These are phyloP conservation scores for Lepidiolamprologus cunningtoni DNA, from an alignment of 2,113 vertebrate genomes.

Conservation along the genomic window DNA sequence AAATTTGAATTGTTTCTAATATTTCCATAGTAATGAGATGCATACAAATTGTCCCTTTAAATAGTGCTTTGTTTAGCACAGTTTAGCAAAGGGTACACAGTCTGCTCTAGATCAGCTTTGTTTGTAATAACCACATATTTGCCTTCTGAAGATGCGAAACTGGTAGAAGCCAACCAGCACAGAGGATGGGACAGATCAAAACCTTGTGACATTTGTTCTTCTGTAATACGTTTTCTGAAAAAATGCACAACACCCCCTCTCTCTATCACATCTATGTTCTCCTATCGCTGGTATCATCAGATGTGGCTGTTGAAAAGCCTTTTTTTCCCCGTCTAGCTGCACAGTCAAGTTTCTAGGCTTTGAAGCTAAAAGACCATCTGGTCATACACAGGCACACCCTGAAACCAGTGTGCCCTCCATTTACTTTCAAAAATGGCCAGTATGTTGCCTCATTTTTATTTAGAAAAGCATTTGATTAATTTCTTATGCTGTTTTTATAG, in stretches of 20 bases:
- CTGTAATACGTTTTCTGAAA: not conserved
- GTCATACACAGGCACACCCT: not conserved
- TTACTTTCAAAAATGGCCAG: not conserved
- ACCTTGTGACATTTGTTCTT: not conserved
- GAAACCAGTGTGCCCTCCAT: not conserved
- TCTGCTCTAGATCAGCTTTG: not conserved
- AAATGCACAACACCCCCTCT: no score
- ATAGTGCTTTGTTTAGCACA: not conserved
- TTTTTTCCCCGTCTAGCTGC: not conserved
- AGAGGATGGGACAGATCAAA: not conserved
- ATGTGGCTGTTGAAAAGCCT: not conserved
- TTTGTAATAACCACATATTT: not conserved
- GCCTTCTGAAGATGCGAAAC: not conserved
- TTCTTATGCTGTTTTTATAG: no score
- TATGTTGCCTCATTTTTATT: not conserved
- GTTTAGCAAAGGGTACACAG: not conserved
- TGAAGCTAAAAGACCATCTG: not conserved
- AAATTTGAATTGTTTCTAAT: not conserved
- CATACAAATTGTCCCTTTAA: not conserved
- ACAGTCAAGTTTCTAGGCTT: not conserved
- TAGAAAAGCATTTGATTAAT: no score
- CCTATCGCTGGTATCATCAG: not conserved
- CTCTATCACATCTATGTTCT: not conserved
- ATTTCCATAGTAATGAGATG: not conserved
- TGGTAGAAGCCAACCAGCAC: not conserved